Conservation (phyloP, 2,113 vertebrate species). For the Etheostoma cragini region DNA sequence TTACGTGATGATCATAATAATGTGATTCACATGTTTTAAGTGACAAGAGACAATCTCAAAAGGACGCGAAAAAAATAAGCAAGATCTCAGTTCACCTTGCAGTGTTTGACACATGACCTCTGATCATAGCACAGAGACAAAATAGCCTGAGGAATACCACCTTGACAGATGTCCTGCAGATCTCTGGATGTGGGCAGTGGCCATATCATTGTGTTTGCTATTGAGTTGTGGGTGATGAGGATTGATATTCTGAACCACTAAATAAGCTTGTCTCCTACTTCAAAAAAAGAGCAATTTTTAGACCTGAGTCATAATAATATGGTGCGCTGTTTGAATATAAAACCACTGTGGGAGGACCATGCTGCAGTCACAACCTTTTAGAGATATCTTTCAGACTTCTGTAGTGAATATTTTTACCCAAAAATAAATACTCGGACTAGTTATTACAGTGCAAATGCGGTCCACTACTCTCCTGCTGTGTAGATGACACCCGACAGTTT, state of each 20-base stretch:
- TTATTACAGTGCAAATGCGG: background rate
- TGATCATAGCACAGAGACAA: background rate
- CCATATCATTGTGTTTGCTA: background rate
- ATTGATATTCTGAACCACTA: constrained; percentile 25
- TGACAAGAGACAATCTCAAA: background rate
- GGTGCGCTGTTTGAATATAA: background rate
- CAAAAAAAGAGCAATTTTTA: constrained; percentile 13
- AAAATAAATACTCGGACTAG: constrained; percentile 10
- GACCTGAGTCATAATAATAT: constrained; percentile 23
- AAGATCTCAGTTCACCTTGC: background rate
- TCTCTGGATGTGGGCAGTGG: too few species aligned
- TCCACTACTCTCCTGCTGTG: constrained; percentile 70
- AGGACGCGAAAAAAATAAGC: background rate
- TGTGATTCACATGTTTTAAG: background rate
- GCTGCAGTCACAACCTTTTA: constrained; percentile 6
- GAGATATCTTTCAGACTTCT: constrained; percentile 8
- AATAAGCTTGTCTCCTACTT: background rate
- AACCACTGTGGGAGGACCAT: background rate
- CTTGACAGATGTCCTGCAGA: background rate
- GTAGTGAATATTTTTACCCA: background rate
- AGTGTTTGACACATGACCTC: background rate
- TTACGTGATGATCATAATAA: background rate
- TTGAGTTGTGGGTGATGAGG: background rate
- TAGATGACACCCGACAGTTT: constrained; percentile 49
- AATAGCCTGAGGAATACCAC: background rate